Evolutionary conservation across 2,888 invertebrate species (phyloP).

Genomic region (Drosophila prolongata): DNA sequence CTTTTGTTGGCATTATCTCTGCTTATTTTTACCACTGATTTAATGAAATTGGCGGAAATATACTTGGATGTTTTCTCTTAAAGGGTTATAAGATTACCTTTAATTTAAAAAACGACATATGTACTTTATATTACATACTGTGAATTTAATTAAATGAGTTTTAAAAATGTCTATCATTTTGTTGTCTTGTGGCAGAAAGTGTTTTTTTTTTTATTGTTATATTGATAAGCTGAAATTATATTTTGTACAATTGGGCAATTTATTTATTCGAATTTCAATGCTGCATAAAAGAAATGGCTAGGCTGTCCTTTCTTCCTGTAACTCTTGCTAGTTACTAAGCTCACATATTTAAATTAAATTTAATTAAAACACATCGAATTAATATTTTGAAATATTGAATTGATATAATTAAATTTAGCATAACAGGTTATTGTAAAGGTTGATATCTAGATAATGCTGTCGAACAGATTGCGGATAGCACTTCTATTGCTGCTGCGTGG

Average conservation of each 20-base stretch:
- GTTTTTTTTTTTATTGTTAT: too few relatives aligned
- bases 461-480: not conserved
- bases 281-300: not conserved
- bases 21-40: not conserved
- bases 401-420: slow-evolving; percentile 43
- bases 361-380: slow-evolving; percentile 23
- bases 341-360: slow-evolving; percentile 1
- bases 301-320: not conserved
- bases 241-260: not conserved
- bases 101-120: slow-evolving; percentile 5
- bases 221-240: not conserved
- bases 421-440: slow-evolving; percentile 32
- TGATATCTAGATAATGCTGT: not conserved
- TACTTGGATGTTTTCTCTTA: not conserved
- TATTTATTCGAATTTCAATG: not conserved
- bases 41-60: too few relatives aligned
- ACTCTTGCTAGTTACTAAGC: slow-evolving; percentile 1
- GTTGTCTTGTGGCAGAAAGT: too few relatives aligned
- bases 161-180: not conserved
- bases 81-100: not conserved
- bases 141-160: slow-evolving; percentile 4
- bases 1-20: not conserved
- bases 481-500: slow-evolving; percentile 91
- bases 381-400: slow-evolving; percentile 32
- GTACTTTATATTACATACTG: not conserved